Conservation (phyloP, 2,113 vertebrate species). For the Apodemus sylvaticus region DNA sequence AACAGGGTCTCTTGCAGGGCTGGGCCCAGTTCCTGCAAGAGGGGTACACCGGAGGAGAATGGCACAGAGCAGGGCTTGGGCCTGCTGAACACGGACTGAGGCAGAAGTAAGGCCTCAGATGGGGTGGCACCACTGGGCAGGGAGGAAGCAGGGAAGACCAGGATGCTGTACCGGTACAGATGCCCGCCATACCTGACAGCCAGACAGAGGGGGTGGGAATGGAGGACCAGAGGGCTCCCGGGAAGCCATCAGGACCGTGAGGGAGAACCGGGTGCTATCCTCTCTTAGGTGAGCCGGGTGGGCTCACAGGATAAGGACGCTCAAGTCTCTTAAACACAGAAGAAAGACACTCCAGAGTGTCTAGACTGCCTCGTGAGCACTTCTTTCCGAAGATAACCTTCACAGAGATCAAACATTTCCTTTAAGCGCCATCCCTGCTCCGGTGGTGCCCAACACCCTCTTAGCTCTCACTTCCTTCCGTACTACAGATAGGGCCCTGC, state of each 20-base stretch:
- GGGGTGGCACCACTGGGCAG: not conserved
- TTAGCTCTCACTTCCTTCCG: not conserved
- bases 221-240: not conserved
- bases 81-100: not conserved
- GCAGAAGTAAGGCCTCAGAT: not conserved
- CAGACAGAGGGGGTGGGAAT: not conserved
- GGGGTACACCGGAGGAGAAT: too few species aligned
- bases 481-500: not conserved
- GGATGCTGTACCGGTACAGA: not conserved
- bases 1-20: not conserved
- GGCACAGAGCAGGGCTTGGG: not conserved
- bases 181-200: fast-evolving
- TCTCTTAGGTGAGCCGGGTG: not conserved
- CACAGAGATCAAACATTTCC: not conserved
- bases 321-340: not conserved
- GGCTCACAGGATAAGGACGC: not conserved
- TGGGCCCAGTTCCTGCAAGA: too few species aligned
- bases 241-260: too few species aligned
- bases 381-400: not conserved
- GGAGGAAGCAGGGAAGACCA: not conserved
- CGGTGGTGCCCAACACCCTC: not conserved
- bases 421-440: not conserved
- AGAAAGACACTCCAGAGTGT: not conserved
- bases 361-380: not conserved
- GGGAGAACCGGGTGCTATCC: not conserved